Conservation (phyloP, 2,888 invertebrate genomes). For the Drosophila nr. perissopoda region DNA sequence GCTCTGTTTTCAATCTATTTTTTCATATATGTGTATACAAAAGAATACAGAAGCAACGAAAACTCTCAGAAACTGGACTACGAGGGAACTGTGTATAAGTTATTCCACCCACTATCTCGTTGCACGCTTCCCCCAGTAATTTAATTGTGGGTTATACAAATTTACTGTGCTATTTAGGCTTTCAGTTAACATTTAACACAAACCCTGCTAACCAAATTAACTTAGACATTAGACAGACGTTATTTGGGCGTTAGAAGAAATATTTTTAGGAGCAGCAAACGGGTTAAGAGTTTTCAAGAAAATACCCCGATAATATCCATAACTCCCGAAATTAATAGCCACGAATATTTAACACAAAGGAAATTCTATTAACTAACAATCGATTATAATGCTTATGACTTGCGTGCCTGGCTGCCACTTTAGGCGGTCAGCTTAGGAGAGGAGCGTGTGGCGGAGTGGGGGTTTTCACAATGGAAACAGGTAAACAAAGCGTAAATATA, state of each 20-base stretch:
- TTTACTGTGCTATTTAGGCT: not conserved
- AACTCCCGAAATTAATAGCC: slow-evolving; percentile 41
- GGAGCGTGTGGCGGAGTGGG: not conserved
- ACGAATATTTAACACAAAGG: slow-evolving; percentile 33
- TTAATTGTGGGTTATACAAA: not conserved
- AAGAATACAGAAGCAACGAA: not conserved
- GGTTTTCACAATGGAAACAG: slow-evolving; percentile 39
- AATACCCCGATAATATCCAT: slow-evolving; percentile 22
- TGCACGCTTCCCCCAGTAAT: not conserved
- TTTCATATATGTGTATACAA: not conserved
- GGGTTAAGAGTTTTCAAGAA: slow-evolving; percentile 13
- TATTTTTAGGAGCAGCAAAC: slow-evolving; percentile 29
- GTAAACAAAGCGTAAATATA: slow-evolving; percentile 78
- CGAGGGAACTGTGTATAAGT: not conserved
- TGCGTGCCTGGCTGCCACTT: slow-evolving; percentile 59
- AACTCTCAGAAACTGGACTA: not conserved
- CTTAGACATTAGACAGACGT: slow-evolving; percentile 31
- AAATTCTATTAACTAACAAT: slow-evolving; percentile 76
- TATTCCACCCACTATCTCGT: not conserved
- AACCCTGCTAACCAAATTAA: not conserved
- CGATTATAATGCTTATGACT: slow-evolving; percentile 74
- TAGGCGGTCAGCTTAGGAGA: not conserved
- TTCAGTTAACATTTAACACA: not conserved
- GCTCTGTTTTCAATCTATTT: not conserved
- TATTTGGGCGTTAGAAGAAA: slow-evolving; percentile 34